These are phyloP conservation scores for Syndactyla subalaris DNA, from an alignment of 2,797 vertebrate genomes.

Conservation along the genomic window DNA sequence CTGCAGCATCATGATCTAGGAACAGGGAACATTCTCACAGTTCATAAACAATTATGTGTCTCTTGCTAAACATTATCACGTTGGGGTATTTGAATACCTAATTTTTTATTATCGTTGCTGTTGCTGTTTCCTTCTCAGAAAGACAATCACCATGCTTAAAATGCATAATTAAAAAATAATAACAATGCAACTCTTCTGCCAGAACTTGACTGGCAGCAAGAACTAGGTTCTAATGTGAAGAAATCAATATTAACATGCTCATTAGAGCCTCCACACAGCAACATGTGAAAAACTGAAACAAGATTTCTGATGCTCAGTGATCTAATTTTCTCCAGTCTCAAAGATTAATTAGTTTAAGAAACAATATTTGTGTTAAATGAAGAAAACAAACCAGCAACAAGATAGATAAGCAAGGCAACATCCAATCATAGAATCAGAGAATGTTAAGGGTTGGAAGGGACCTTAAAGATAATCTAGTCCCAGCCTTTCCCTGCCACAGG, in stretches of 20 bases:
- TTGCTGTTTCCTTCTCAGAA: neutral
- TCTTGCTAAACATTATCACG: neutral
- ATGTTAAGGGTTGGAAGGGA: neutral
- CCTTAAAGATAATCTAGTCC: neutral
- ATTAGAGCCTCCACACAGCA: constrained; percentile 36
- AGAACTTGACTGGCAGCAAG: constrained; percentile 35
- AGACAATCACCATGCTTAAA: neutral
- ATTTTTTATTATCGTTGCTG: neutral
- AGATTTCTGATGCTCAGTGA: constrained; percentile 20
- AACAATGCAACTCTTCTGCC: neutral
- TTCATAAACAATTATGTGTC: neutral
- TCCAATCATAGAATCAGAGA: neutral
- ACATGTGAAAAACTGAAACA: constrained; percentile 14
- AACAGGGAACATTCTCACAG: neutral
- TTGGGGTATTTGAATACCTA: neutral
- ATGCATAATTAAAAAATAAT: constrained; percentile 11
- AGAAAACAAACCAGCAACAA: neutral
- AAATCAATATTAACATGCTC: constrained; percentile 22
- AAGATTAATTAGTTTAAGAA: constrained; percentile 36
- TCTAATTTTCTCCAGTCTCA: constrained; percentile 9
- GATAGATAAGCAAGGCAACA: neutral
- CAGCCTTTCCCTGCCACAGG: neutral
- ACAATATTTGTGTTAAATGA: constrained; percentile 10
- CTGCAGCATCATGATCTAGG: neutral
- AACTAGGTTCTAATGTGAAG: constrained; percentile 19